Base-by-base conservation (phyloP, 2,113 vertebrate species). In the Corythornis cristatus region DNA sequence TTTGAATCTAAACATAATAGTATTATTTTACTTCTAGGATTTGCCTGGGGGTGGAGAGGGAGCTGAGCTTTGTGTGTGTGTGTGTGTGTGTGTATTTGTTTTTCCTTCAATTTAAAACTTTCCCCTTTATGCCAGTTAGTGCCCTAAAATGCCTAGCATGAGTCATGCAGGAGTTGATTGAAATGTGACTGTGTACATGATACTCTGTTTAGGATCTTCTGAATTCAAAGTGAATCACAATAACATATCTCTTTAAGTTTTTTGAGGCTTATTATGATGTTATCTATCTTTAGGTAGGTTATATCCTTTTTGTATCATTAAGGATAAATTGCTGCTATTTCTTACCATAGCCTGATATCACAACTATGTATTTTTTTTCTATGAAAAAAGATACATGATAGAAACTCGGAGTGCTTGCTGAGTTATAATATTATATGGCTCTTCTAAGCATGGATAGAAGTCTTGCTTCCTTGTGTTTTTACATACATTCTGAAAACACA, bases 11-110 rank as follows among this genome's bases (percentile, higher is more conserved):
- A 96, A 90, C 21, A 8, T 50, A 67, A 68, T 37, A 56, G 81
- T 87, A 88, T 66, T 87, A 16, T 74, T 94, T 87, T 43, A 54
- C 74, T 81, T 82, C 67, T 83, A 85, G 82, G 85, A 88, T 79
- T 91, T 83, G 62, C 23, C 18, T 23, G 4, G 15, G 40, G 2
- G 4, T 0, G 4, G 11, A 2, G 2, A 12, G 7, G 29, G 25
- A 40, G 12, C 6, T 40, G 37, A 46, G 22, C 40, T 74, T 46
- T 31, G 7, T 37, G 29, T 57, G 6, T n/a, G 29, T 54, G 22
- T 56, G 6, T 35, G 35, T 35, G 35, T 56, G 6, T 35, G 35
- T 35, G 35, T 56, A 5, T 35, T 53, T 65, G 9, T 2, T 77
- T 86, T 90, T 71, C 9, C 48, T 73, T 86, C 43, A 23, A 12